Base-by-base conservation (phyloP, 2,888 invertebrate genomes). In the Aphodius sticticus region DNA sequence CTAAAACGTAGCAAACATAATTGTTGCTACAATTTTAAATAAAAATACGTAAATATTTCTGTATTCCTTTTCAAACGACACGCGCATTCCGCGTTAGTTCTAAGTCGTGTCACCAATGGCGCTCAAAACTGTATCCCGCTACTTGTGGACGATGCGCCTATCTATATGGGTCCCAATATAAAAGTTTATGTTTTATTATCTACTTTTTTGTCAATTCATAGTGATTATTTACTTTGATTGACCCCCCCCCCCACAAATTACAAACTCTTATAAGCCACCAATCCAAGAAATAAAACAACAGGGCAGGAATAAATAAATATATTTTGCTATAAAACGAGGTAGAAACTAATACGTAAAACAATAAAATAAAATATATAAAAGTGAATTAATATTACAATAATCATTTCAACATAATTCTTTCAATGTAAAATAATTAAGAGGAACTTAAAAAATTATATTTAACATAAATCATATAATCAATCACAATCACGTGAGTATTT, bases 271-370 rank as follows among this genome's bases (percentile, higher is more conserved):
- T 1, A 53, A 9, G 1, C 53, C 12, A 53, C 9, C 7, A 53
- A 53, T 26, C 26, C 0, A 53, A 3, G 9, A 53, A 53, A 53
- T 53, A 53, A 53, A 53, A 53, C 53, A 53, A 53, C 7, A 53
- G 26, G 7, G 9, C 53, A 12, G 53, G 53, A 53, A 53, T 53
- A 53, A 53, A 53, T 53, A 53, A 53, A 53, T 53, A 53, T 53
- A 53, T 53, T 53, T 53, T 53, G 53, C 53, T 53, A 53, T 53
- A 53, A 53, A 53, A 53, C 53, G 53, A 53, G 53, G 53, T 53
- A 53, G 53, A 53, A 53, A 53, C 53, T 53, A 53, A 53, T 9
- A 53, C 53, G 53, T 53, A 53, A 53, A 53, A 53, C 53, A 53
- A 53, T 53, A 53, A 53, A 53, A 53, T 53, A 53, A 53, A 53